Conservation (phyloP, 2,113 vertebrate species). For the Forbesichthys agassizii region DNA sequence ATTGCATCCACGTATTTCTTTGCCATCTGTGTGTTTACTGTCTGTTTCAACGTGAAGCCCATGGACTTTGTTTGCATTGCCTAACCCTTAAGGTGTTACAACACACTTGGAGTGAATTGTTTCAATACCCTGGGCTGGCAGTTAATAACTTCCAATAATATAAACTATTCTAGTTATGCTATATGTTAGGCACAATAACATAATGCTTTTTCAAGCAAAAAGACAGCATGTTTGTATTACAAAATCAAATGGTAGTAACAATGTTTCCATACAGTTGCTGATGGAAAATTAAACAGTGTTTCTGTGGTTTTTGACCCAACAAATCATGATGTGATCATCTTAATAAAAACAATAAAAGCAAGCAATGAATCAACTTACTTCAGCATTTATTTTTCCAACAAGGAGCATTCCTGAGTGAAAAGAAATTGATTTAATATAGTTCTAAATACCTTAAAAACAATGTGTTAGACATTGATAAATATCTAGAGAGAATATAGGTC, state of each 20-base stretch:
- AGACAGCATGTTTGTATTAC: no score
- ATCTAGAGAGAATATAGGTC: not conserved
- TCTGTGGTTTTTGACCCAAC: not conserved
- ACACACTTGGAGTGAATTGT: slow-evolving; percentile 46
- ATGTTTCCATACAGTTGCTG: no score
- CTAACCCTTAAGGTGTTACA: slow-evolving; percentile 29
- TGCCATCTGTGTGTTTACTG: not conserved
- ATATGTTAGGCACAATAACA: no score
- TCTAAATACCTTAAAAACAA: not conserved
- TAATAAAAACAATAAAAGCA: no score
- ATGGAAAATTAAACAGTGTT: no score
- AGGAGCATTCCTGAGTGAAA: no score
- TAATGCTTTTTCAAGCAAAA: no score
- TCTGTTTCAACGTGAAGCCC: slow-evolving; percentile 11
- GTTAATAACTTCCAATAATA: not conserved
- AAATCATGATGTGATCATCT: not conserved
- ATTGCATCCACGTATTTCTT: not conserved
- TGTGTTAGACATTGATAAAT: not conserved
- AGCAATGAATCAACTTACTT: no score
- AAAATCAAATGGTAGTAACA: no score
- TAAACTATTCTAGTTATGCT: no score
- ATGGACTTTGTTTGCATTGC: slow-evolving; percentile 55
- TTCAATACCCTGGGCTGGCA: slow-evolving; percentile 26
- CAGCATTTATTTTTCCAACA: no score
- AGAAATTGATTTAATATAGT: no score